Percentiles rank a stretch among this genome's conserved stretches.
phyloP scores from a whole-genome alignment of 37 sponge, comb jelly and placozoan genomes.

The Mnemiopsis leidyi region DNA sequence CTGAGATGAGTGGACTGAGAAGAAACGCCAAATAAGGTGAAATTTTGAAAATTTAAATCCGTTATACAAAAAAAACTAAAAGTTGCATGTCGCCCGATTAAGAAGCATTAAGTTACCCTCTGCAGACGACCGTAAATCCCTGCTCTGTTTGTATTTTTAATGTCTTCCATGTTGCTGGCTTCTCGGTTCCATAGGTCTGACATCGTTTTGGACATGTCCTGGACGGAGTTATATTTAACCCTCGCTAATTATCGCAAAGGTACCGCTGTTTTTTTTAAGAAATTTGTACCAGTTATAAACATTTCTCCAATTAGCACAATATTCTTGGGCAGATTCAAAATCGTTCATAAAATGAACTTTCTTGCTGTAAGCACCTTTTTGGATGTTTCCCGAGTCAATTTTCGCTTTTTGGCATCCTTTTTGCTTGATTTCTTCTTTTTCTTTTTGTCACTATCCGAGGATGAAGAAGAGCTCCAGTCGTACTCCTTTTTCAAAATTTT shows the following conservation, averaged over 20 bases:
- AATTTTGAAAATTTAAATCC: too few relatives aligned
- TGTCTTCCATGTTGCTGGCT: not conserved
- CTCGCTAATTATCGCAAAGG: too few relatives aligned
- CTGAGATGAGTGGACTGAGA: too few relatives aligned
- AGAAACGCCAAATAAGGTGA: too few relatives aligned
- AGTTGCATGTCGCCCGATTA: too few relatives aligned
- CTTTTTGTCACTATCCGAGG: not conserved
- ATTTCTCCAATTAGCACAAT: too few relatives aligned
- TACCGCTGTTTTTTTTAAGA: too few relatives aligned
- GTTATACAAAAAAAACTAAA: too few relatives aligned
- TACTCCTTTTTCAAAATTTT: not conserved
- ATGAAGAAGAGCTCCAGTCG: not conserved
- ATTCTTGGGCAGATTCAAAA: too few relatives aligned
- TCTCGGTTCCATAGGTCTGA: not conserved
- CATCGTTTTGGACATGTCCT: not conserved
- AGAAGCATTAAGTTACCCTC: too few relatives aligned
- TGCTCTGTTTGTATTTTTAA: not conserved
- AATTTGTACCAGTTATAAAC: too few relatives aligned
- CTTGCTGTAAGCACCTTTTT: not conserved
- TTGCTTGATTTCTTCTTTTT: not conserved
- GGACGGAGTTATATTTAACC: too few relatives aligned
- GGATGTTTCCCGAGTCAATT: not conserved
- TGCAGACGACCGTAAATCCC: not conserved
- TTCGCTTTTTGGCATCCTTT: not conserved
- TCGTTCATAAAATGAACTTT: not conserved